Base-by-base conservation (phyloP, 1,140 invertebrate species). In the Epicauta chinensis region DNA sequence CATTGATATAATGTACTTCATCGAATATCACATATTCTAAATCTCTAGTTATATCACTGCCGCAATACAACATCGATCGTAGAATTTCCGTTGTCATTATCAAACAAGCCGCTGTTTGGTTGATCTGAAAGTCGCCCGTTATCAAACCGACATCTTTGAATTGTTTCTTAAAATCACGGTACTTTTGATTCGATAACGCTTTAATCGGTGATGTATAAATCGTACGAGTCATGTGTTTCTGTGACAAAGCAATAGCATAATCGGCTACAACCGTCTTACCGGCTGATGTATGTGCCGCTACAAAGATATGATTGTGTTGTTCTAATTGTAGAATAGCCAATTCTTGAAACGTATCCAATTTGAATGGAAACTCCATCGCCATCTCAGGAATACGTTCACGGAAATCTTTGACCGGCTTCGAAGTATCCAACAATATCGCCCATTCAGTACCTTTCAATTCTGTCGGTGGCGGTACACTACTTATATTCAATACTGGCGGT, bases 71-170 rank as follows among this genome's bases (percentile, higher is more conserved):
- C 95, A 99, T 98, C 0, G 92, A 96, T 53, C 93, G 81, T 11
- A 99, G 73, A 65, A 99, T 99, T 79, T 99, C 97, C 1, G 97
- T 99, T 0, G 97, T 99, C 96, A 99, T 99, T 35, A 99, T 97
- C 0, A 99, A 79, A 72, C 96, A 98, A 2, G 88, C 82, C 1
- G 95, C 95, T 11, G 86, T 90, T 38, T 85, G 82, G 67, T 98
- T 93, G 17, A 99, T 88, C 73, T 99, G 96, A 43, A 98, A 81
- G 75, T 98, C 96, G 0, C 96, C 96, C 0, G 96, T 98, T 7
- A 98, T 82, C 0, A 98, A 74, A 3, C 95, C 95, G 17, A 98
- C 94, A 65, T 93, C 90, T 47, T 91, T 86, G 69, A 97, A 98
- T 38, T 81, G 86, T 39, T 84, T 83, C 68, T 91, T 94, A 69